These are phyloP conservation scores for Stictocephala bisonia DNA, from an alignment of 2,888 invertebrate species.

Conservation along the genomic window DNA sequence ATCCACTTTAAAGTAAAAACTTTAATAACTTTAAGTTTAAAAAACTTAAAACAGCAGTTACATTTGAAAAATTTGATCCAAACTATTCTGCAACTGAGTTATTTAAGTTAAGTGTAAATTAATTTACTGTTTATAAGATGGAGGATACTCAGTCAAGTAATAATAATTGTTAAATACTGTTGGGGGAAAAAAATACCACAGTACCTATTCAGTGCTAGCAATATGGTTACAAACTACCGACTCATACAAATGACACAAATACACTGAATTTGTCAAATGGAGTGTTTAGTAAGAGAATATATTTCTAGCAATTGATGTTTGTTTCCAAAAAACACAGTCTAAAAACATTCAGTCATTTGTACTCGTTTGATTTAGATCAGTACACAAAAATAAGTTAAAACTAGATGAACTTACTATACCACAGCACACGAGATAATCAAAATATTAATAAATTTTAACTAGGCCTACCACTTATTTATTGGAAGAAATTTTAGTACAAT, in stretches of 20 bases:
- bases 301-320: slow-evolving; percentile 32
- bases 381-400: slow-evolving; percentile 46
- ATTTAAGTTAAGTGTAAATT: background rate
- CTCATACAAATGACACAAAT: slow-evolving; percentile 45
- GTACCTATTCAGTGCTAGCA: slow-evolving; percentile 40
- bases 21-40: no score
- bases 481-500: slow-evolving; percentile 41
- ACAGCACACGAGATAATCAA: slow-evolving; percentile 40
- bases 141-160: no score
- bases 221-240: slow-evolving; percentile 17
- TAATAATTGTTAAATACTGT: no score
- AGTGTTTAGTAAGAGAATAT: slow-evolving; percentile 2
- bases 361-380: slow-evolving; percentile 52
- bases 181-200: background rate
- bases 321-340: slow-evolving; percentile 45
- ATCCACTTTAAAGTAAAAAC: no score
- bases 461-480: slow-evolving; percentile 39
- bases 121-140: no score
- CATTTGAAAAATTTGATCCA: no score
- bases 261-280: slow-evolving; percentile 24
- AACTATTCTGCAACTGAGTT: no score
- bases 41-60: no score
- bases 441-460: slow-evolving; percentile 39
- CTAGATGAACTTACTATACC: slow-evolving; percentile 34
- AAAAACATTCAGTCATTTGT: slow-evolving; percentile 56